Conservation (phyloP, 2,888 invertebrate species). For the Pandemis heparana region DNA sequence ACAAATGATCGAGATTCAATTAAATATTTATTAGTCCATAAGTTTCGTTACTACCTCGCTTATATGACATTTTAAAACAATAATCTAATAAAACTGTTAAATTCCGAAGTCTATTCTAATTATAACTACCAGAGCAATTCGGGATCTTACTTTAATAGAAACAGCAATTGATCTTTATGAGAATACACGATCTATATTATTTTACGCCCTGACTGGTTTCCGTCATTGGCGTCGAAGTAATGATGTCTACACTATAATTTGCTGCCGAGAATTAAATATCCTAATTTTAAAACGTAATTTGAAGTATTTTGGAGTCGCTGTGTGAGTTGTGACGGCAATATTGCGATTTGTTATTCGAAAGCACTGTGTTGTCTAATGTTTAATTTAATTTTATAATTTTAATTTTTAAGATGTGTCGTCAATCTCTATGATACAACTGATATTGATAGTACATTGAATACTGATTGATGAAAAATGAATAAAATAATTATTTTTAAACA, state of each 20-base stretch:
- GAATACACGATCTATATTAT: no score
- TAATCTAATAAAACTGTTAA: no score
- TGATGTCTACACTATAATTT: no score
- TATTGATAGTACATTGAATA: slow-evolving; percentile 1
- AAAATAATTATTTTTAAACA: slow-evolving; percentile 24
- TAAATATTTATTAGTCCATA: background rate
- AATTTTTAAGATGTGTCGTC: background rate
- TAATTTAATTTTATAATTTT: slow-evolving; percentile 1
- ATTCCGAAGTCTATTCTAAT: no score
- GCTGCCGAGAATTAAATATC: background rate
- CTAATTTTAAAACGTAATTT: background rate
- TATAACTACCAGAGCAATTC: no score
- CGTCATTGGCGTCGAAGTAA: no score
- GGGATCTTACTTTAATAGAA: no score
- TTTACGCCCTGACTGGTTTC: no score
- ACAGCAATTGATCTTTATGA: no score
- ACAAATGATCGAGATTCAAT: background rate
- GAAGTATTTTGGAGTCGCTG: background rate
- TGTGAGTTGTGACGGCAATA: background rate
- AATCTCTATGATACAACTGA: background rate
- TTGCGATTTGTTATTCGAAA: slow-evolving; percentile 1
- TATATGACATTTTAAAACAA: background rate
- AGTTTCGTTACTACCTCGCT: background rate
- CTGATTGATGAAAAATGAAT: slow-evolving; percentile 15
- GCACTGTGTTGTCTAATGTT: background rate